Evolutionary conservation across 2,888 invertebrate species (phyloP), one percentile per base, ranked within the genome.

Genomic region (Ceramica pisi): DNA sequence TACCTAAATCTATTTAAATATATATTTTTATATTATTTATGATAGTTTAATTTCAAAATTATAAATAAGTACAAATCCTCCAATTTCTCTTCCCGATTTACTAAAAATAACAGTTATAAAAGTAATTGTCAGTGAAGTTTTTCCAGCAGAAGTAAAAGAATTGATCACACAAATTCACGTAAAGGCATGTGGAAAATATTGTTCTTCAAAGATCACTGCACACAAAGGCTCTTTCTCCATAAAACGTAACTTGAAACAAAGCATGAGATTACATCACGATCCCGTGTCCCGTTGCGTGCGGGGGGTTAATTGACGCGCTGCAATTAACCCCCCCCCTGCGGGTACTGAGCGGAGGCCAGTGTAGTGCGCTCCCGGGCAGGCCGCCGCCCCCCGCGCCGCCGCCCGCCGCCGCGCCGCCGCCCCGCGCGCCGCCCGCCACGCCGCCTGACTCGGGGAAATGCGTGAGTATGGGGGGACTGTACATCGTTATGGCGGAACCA

Each of bases 301-400:
- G 92, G 86, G 92, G 92, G 92, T 83, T 89, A 87, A 91, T 91
- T 92, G 93, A 91, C 88, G 10, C 63, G 35, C 71, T 35, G 91
- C 92, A 92, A 91, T 91, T 87, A 87, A 75, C 89, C 91, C 90
- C 87, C 87, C 89, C 87, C 57, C 55, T 81, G 79, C 91, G 91
- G 91, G 90, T 90, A 92, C 90, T 90, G 92, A 91, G 90, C 90
- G 84, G 86, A 81, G 88, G 92, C 92, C 91, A 93, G 93, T 92
- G 92, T 92, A 92, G 93, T 90, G 89, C 90, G 91, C 91, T 86
- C 90, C 88, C 89, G 90, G 92, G 88, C 90, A 91, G 92, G 91
- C 90, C 90, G 89, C 89, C 90, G 87, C 87, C 82, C 76, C 80
- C 85, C 80, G 81, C 83, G 83, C 82, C 84, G 81, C 85, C 81